Base-by-base conservation (phyloP, 2,888 invertebrate species). In the Drosophila demipolita region DNA sequence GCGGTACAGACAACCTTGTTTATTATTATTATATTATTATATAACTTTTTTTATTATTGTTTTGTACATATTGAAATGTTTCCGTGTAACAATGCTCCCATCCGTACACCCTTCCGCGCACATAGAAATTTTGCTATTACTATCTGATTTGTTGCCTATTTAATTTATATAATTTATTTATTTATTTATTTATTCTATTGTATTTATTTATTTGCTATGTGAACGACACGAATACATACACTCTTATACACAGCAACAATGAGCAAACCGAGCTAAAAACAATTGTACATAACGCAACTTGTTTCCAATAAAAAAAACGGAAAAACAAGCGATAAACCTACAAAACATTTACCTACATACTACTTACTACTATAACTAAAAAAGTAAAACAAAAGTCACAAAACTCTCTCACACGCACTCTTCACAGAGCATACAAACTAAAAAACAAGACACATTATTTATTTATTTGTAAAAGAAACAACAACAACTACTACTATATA, bases 101-200 rank as follows among this genome's bases (percentile, higher is more conserved):
- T 33, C 59, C 35, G 9, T 29, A 33, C 23, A 33, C n/a, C 52
- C 42, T 38, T 20, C n/a, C 72, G 33, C 60, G 23, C 55, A 68
- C 59, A 65, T 54, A 60, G 65, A 66, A 67, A 33, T 53, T 49
- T 62, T 68, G 55, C 72, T 68, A 80, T 66, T 70, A 45, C 63
- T 64, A 73, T 54, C 67, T 62, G 67, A 68, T 80, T 89, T 87
- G 82, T 87, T 85, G 85, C 75, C 80, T 80, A 82, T 73, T 87
- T 89, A 64, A 88, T 79, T 76, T 83, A 81, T 81, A 68, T 87
- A 85, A 90, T 87, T 86, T 84, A 84, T 84, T 82, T 84, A 84
- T 84, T 82, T 84, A 84, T 82, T 81, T 82, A 76, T 79, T 77
- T 88, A 89, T 71, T 87, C 74, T 89, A 87, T 55, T 38, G 36